Conservation (phyloP, 2,797 vertebrate species). For the Cyclopterus lumpus region DNA sequence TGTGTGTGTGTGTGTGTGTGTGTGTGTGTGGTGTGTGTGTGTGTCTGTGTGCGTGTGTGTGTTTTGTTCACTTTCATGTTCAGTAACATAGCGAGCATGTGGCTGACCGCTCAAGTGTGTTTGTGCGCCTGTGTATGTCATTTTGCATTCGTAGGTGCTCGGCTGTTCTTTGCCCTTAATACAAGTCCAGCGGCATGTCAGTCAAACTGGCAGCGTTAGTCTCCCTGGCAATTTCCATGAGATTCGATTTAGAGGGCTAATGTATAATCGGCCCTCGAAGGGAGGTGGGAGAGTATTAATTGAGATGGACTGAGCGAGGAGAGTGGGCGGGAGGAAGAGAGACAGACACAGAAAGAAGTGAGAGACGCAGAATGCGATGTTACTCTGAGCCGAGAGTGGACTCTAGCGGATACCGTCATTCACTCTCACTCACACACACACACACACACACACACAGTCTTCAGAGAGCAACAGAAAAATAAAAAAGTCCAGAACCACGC, state of each 20-base stretch:
- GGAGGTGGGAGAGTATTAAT: constrained; percentile 79
- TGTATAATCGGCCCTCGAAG: constrained; percentile 77
- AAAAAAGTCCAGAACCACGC: not conserved
- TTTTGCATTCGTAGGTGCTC: constrained; percentile 53
- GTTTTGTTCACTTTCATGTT: constrained; percentile 21
- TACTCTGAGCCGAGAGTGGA: constrained; percentile 72
- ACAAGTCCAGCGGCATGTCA: constrained; percentile 68
- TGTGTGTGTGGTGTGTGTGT: constrained; percentile 26
- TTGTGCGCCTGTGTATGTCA: constrained; percentile 26
- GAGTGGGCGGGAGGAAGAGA: constrained; percentile 24
- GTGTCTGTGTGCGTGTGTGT: constrained; percentile 1
- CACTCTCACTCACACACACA: constrained; percentile 28
- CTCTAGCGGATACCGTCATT: constrained; percentile 72
- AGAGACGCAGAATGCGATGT: constrained; percentile 55
- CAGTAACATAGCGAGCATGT: not conserved
- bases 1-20: constrained; percentile 17
- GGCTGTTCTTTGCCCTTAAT: constrained; percentile 47
- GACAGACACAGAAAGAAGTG: constrained; percentile 38
- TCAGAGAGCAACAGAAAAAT: not conserved
- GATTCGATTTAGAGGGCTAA: constrained; percentile 79
- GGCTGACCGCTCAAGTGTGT: constrained; percentile 35
- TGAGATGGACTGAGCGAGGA: constrained; percentile 74
- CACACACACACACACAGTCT: constrained; percentile 1
- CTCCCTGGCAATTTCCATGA: constrained; percentile 77
- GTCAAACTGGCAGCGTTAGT: constrained; percentile 72